Conservation (phyloP, 1,140 invertebrate genomes). For the Trigoniulus corallinus region DNA sequence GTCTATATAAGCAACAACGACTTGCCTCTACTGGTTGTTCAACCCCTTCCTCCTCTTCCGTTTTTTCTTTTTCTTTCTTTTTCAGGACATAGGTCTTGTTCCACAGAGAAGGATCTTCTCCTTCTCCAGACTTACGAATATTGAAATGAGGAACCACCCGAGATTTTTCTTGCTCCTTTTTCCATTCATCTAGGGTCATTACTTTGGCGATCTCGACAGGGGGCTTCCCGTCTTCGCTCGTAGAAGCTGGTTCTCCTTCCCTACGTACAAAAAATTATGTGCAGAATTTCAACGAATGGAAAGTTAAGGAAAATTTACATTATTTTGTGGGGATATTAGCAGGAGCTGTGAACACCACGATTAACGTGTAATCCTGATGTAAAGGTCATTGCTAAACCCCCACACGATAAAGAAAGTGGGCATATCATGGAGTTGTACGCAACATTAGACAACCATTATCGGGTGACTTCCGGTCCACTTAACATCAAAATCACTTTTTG, state of each 20-base stretch:
- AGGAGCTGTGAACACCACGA: no score
- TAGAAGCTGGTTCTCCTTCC: neutral
- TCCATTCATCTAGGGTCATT: constrained; percentile 76
- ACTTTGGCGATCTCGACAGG: constrained; percentile 26
- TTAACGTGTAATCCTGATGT: no score
- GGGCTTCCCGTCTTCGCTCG: neutral
- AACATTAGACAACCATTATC: no score
- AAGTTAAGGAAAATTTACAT: no score
- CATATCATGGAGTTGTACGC: no score
- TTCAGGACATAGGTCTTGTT: constrained; percentile 75
- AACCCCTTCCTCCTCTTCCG: no score
- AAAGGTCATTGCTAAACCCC: no score
- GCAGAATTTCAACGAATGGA: neutral
- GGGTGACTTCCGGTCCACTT: no score
- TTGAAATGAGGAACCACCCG: constrained; percentile 53
- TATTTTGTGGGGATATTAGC: no score
- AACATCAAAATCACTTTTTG: no score
- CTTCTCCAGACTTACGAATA: constrained; percentile 77
- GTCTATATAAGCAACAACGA: constrained; percentile 3
- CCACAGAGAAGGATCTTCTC: constrained; percentile 76
- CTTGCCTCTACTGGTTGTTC: constrained; percentile 44
- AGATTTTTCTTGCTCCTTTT: constrained; percentile 42
- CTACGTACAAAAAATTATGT: neutral
- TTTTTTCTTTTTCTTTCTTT: constrained; percentile 52
- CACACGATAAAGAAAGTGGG: no score